Percentiles rank a stretch among this genome's conserved stretches.
Evolutionary conservation across 37 sponge, comb jelly and placozoan species (phyloP).

Genomic region (Eunapius fragilis): DNA sequence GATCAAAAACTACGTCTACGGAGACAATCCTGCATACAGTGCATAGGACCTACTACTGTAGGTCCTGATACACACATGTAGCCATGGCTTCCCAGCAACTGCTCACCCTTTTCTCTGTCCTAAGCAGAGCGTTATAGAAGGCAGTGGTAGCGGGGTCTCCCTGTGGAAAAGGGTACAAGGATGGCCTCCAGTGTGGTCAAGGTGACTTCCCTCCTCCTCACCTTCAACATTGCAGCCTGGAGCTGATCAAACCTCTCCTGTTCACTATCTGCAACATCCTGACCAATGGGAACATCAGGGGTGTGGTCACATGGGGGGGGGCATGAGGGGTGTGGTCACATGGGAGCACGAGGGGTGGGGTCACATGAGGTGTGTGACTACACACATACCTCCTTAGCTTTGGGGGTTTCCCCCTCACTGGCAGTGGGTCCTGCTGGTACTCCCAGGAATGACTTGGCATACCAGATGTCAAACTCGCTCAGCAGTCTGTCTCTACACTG

Average conservation of each 20-base stretch:
- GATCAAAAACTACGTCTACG: no score
- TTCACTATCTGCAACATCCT: constrained; percentile 12
- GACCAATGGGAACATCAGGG: background rate
- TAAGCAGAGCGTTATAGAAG: constrained; percentile 82
- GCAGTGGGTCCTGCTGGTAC: background rate
- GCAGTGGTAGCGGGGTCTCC: constrained; percentile 82
- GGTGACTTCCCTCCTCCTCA: background rate
- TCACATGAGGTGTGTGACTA: no score
- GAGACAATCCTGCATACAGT: no score
- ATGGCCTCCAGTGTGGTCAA: no score
- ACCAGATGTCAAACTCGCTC: constrained; percentile 93
- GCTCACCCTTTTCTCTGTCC: constrained; percentile 82
- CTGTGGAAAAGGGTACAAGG: constrained; percentile 19
- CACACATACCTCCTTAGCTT: background rate
- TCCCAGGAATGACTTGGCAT: constrained; percentile 63
- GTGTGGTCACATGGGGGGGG: background rate
- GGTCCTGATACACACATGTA: no score
- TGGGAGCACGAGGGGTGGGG: background rate
- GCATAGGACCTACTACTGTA: no score
- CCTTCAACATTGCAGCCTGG: constrained; percentile 65
- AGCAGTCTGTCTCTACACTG: constrained; percentile 79
- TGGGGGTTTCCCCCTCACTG: background rate
- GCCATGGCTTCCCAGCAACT: background rate
- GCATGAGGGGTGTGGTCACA: background rate
- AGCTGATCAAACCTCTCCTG: constrained; percentile 58